Evolutionary conservation across 1,140 invertebrate genomes (phyloP).

Genomic region (Drosophila repletoides): DNA sequence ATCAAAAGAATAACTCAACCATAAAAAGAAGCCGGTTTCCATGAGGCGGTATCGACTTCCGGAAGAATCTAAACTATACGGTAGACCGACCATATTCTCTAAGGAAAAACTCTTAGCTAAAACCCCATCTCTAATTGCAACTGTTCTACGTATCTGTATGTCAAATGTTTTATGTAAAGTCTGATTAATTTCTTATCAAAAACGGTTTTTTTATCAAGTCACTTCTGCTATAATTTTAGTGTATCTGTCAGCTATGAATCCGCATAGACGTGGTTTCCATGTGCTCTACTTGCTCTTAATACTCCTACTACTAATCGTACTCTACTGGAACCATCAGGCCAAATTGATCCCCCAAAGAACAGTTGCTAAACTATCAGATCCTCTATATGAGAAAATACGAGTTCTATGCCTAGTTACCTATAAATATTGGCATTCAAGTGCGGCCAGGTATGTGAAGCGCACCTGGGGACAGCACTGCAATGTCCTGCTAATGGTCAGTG

Average conservation of each 20-base stretch:
- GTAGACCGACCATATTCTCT: slow-evolving; percentile 10
- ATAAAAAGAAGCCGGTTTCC: slow-evolving; percentile 21
- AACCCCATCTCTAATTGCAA: background rate
- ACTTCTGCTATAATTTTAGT: too few species aligned
- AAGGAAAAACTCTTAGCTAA: background rate
- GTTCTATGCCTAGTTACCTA: slow-evolving; percentile 50
- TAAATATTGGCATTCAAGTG: slow-evolving; percentile 1
- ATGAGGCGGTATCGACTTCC: slow-evolving; percentile 24
- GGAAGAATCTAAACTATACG: slow-evolving; percentile 15
- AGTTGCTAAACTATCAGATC: background rate
- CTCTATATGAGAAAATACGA: slow-evolving; percentile 18
- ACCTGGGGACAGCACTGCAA: slow-evolving; percentile 50
- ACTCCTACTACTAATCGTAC: background rate
- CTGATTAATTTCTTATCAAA: slow-evolving; percentile 40
- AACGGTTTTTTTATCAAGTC: background rate
- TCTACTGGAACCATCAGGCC: slow-evolving; percentile 8
- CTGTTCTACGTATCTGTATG: slow-evolving; percentile 4
- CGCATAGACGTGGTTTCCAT: slow-evolving; percentile 24
- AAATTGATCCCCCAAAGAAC: background rate
- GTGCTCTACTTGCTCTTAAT: slow-evolving; percentile 22
- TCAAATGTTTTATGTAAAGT: background rate
- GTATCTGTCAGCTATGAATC: slow-evolving; percentile 31
- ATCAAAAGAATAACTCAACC: slow-evolving; percentile 20
- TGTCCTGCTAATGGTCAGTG: slow-evolving; percentile 40
- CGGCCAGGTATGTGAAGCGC: slow-evolving; percentile 40